These are phyloP conservation scores for Diloba caeruleocephala DNA, from an alignment of 2,888 invertebrate species.

Conservation along the genomic window DNA sequence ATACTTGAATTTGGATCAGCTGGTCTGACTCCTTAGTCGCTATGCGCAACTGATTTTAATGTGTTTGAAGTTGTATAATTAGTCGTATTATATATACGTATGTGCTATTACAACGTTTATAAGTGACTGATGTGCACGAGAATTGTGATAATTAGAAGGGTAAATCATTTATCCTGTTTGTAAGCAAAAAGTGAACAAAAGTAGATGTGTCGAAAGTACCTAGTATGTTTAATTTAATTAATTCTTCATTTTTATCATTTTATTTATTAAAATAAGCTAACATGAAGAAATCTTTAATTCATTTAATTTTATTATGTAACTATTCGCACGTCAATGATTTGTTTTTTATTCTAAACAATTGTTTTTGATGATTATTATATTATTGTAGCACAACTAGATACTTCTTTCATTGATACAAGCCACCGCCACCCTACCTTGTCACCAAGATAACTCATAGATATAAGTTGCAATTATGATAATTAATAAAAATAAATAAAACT, in stretches of 20 bases:
- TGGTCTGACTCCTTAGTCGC: constrained; percentile 40
- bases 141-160: constrained; percentile 81
- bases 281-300: constrained; percentile 9
- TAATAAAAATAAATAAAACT: constrained; percentile 23
- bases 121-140: constrained; percentile 80
- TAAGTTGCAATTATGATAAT: background rate
- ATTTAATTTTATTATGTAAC: constrained; percentile 31
- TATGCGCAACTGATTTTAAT: constrained; percentile 20
- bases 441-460: constrained; percentile 24
- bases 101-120: constrained; percentile 64
- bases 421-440: constrained; percentile 9
- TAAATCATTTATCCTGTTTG: constrained; percentile 57
- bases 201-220: constrained; percentile 35
- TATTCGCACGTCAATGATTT: constrained; percentile 36
- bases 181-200: constrained; percentile 54
- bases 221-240: constrained; percentile 38
- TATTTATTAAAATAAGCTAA: constrained; percentile 17
- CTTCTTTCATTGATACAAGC: constrained; percentile 37
- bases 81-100: constrained; percentile 36
- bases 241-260: constrained; percentile 28
- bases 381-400: constrained; percentile 38
- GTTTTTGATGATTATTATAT: constrained; percentile 37
- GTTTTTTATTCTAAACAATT: constrained; percentile 32
- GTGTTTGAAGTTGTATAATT: constrained; percentile 27
- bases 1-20: constrained; percentile 41